A percentile compares a stretch with the other conserved stretches of the same genome.
Conservation (phyloP, 2,888 invertebrate genomes). For the Ichneumoninae sp. region DNA sequence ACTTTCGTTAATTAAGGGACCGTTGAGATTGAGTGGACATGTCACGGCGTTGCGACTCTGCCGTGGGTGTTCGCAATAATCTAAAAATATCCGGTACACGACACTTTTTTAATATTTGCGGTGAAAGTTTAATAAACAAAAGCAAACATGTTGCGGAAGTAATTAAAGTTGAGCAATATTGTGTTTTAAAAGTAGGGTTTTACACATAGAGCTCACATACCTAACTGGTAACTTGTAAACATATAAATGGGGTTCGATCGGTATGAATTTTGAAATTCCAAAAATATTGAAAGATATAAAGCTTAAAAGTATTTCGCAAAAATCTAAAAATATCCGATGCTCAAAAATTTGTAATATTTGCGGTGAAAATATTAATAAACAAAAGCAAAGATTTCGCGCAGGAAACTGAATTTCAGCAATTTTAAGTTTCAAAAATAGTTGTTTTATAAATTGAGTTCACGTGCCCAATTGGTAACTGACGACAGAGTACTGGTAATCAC, state of each 20-base stretch:
- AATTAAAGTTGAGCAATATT: background rate
- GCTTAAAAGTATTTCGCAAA: background rate
- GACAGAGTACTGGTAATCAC: too few relatives aligned
- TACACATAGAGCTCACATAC: too few relatives aligned
- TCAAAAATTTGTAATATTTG: background rate
- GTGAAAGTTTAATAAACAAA: background rate
- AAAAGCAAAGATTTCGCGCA: background rate
- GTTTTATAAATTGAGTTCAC: too few relatives aligned
- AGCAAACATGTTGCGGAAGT: background rate
- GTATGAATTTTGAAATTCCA: too few relatives aligned
- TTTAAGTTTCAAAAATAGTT: background rate
- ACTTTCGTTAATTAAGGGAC: constrained; percentile 63
- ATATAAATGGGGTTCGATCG: too few relatives aligned
- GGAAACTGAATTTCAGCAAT: background rate
- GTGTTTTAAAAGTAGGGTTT: background rate
- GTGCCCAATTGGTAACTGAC: too few relatives aligned
- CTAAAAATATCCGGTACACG: background rate
- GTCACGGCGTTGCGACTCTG: constrained; percentile 32
- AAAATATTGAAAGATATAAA: too few relatives aligned
- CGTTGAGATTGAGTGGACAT: constrained; percentile 55
- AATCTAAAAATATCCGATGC: background rate
- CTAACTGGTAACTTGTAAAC: too few relatives aligned
- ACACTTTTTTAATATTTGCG: background rate
- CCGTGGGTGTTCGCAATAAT: background rate
- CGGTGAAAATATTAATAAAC: background rate